Evolutionary conservation across 2,888 invertebrate genomes (phyloP).

Genomic region (Selenia dentaria): DNA sequence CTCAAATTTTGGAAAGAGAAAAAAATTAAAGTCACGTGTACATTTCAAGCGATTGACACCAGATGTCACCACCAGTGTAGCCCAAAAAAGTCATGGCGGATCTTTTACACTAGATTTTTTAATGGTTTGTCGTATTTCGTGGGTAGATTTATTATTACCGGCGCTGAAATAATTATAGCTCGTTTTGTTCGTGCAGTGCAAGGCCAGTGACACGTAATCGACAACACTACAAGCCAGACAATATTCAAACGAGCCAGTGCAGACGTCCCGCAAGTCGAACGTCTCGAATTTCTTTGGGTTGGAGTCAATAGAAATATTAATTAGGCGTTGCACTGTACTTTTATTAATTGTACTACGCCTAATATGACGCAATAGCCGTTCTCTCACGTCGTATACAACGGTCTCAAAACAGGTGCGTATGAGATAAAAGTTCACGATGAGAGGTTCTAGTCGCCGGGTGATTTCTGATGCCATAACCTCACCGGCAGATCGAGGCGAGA

Average conservation of each 20-base stretch:
- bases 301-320: constrained; percentile 63
- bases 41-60: constrained; percentile 41
- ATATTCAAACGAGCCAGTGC: constrained; percentile 50
- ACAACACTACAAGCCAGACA: constrained; percentile 50
- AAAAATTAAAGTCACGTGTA: constrained; percentile 77
- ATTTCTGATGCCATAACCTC: constrained; percentile 37
- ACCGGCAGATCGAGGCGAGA: constrained; percentile 53
- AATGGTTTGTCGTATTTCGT: constrained; percentile 71
- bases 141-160: constrained; percentile 77
- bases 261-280: constrained; percentile 63
- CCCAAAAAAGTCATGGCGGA: constrained; percentile 78
- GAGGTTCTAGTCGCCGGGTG: constrained; percentile 37
- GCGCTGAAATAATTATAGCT: constrained; percentile 67
- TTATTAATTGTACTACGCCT: constrained; percentile 61
- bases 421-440: constrained; percentile 29
- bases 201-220: constrained; percentile 62
- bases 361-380: constrained; percentile 72
- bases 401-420: constrained; percentile 64
- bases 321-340: constrained; percentile 61
- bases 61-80: constrained; percentile 78
- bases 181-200: constrained; percentile 62
- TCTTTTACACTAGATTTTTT: constrained; percentile 73
- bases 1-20: constrained; percentile 58
- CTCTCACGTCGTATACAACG: constrained; percentile 53
- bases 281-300: constrained; percentile 74